Evolutionary conservation across 35 echinoderm and acorn worm species (phyloP), one percentile per base, ranked within the genome.

Genomic region (Amphiura filiformis): DNA sequence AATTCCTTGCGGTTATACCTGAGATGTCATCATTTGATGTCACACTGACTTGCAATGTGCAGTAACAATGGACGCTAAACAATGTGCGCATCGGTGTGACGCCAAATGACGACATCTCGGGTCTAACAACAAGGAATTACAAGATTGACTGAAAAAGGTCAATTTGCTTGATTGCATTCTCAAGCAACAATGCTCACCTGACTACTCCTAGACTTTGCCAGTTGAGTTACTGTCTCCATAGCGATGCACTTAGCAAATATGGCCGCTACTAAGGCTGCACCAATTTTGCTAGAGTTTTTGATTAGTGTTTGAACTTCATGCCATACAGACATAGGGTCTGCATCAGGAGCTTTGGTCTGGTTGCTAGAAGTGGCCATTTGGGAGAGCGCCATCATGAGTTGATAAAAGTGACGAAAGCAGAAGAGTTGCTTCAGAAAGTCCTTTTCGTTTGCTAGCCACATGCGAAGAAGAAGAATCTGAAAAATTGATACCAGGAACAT

Each of bases 391-490:
- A 76, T 31, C 82, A 97, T 28, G 9, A 93, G 78, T 32, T 56
- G 15, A 61, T 82, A 84, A 22, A 91, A 65, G 90, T 87, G 77
- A 13, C 39, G 40, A 12, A 75, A 84, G 20, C 88, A 49, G 3
- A 56, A 75, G 22, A 79, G 35, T 11, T 86, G 56, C 61, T 80
- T 81, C 13, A 94, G 81, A 31, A 99, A 84, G 17, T 93, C 89
- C 28, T 84, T 44, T 75, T 99, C 96, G 31, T 93, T 86, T 35
- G 82, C 38, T 23, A 99, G 90, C 93, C 96, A 99, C 11, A 97
- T 84, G 88, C 93, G 88, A 12, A 97, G 81, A 56, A 97, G 90
- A 61, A 97, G 75, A 77, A 90, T 91, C 95, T 97, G 42, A n/a
- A n/a, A n/a, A n/a, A n/a, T n/a, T n/a, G n/a, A n/a, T 36, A 36